phyloP scores from a whole-genome alignment of 1,140 invertebrate species.

The Limonius californicus region DNA sequence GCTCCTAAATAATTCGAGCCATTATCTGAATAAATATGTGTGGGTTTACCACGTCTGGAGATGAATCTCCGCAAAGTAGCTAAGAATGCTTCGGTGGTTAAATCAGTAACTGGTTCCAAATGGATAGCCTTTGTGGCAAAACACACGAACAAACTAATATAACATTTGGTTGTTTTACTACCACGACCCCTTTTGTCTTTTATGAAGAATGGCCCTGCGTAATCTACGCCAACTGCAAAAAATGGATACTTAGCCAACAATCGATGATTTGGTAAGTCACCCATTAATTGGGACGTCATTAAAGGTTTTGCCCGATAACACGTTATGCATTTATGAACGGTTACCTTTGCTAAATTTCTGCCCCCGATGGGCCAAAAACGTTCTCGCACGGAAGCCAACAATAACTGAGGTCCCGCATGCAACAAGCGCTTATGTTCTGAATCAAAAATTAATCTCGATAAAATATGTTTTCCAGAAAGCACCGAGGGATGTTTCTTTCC shows the following conservation, averaged over 20 bases:
- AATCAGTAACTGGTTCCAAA: constrained; percentile 29
- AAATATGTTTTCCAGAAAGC: no score
- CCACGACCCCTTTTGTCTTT: constrained; percentile 16
- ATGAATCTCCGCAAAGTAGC: constrained; percentile 40
- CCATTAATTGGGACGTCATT: constrained; percentile 9
- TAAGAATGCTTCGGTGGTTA: constrained; percentile 42
- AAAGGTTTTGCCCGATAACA: constrained; percentile 12
- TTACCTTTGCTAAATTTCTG: constrained; percentile 11
- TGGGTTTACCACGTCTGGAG: constrained; percentile 24
- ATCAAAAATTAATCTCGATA: neutral
- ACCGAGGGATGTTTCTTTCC: no score
- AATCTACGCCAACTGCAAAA: constrained; percentile 17
- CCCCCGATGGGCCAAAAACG: constrained; percentile 13
- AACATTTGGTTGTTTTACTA: constrained; percentile 21
- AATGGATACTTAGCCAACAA: constrained; percentile 5
- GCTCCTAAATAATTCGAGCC: constrained; percentile 7
- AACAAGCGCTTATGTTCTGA: neutral
- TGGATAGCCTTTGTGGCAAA: constrained; percentile 32
- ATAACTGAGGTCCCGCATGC: neutral
- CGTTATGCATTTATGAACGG: constrained; percentile 10
- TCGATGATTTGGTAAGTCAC: constrained; percentile 7
- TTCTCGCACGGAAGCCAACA: neutral
- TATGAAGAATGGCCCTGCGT: constrained; percentile 20
- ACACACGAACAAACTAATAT: constrained; percentile 29
- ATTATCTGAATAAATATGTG: constrained; percentile 1